A percentile compares a stretch with the other conserved stretches of the same genome.
These are phyloP conservation scores for Todiramphus saurophagus DNA, from an alignment of 2,113 vertebrate species.

Conservation along the genomic window DNA sequence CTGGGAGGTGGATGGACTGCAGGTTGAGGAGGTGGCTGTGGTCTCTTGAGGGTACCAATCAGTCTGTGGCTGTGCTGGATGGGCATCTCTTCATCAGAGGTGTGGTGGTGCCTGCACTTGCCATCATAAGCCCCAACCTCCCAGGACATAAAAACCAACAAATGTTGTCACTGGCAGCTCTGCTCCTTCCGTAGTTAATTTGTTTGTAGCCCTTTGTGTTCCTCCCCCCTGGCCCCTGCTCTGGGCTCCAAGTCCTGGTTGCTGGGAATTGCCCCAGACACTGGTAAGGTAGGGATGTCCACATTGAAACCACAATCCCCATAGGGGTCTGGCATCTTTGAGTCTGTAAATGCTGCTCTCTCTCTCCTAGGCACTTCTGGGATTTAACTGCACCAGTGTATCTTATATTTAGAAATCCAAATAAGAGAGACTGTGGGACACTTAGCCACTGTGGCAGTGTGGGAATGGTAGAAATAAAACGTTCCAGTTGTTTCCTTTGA, in stretches of 20 bases:
- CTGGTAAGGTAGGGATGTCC: background rate
- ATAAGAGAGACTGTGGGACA: background rate
- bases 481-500: background rate
- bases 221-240: background rate
- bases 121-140: background rate
- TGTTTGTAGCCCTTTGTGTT: background rate
- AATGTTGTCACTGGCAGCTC: background rate
- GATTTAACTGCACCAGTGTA: background rate
- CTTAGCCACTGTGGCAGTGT: background rate
- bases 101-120: background rate
- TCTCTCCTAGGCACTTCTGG: background rate
- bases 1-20: background rate
- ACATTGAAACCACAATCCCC: background rate
- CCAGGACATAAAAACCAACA: background rate
- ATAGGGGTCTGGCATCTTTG: background rate
- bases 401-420: conserved; percentile 35
- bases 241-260: background rate
- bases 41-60: background rate
- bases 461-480: background rate
- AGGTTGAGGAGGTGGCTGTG: background rate
- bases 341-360: background rate
- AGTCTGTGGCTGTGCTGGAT: background rate
- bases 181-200: background rate
- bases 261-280: background rate
- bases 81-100: background rate